Evolutionary conservation across 2,113 vertebrate genomes (phyloP), one percentile per base, ranked within the genome.

Genomic region (Gallinago undulata): DNA sequence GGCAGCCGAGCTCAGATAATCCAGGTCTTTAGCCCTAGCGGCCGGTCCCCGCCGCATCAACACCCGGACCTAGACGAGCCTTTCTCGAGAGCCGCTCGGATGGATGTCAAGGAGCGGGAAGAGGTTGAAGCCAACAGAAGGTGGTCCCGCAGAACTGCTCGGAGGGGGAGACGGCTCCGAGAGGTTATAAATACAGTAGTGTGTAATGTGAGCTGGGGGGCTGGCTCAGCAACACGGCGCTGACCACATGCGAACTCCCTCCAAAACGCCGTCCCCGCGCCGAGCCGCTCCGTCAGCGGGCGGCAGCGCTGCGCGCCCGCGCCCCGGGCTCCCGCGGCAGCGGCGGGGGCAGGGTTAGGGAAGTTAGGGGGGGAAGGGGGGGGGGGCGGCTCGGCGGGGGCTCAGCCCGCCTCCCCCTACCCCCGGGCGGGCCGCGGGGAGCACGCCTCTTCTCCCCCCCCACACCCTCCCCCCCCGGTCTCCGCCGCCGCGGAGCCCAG

Each of bases 191-290:
- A 99, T 99, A 99, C 97, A 95, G 97, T 94, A 93, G 99, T 98
- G 97, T 99, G 99, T 99, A 99, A 99, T 96, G 98, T 99, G 99
- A 99, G 99, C 99, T 97, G 99, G 99, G 99, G 99, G 99, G 99
- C 98, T 99, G 99, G 99, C 98, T 99, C 98, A 99, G 97, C 98
- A 97, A 96, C 98, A 97, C 98, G 67, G 98, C 97, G 98, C 98
- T 99, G 99, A 99, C 99, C 99, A 99, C 99, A 99, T 97, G 98
- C 98, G 96, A 98, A 98, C 98, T 96, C 97, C 97, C 98, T 98
- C 98, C 98, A 98, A 98, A 98, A 98, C 98, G 95, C 97, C 96
- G 70, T 93, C 92, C 86, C 94, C 70, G 84, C 95, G 62, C 85
- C 77, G 77, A 95, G 93, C 97, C 83, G 78, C 92, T 68, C 92